Base-by-base conservation (phyloP, 2,888 invertebrate genomes). In the Hedya salicella region DNA sequence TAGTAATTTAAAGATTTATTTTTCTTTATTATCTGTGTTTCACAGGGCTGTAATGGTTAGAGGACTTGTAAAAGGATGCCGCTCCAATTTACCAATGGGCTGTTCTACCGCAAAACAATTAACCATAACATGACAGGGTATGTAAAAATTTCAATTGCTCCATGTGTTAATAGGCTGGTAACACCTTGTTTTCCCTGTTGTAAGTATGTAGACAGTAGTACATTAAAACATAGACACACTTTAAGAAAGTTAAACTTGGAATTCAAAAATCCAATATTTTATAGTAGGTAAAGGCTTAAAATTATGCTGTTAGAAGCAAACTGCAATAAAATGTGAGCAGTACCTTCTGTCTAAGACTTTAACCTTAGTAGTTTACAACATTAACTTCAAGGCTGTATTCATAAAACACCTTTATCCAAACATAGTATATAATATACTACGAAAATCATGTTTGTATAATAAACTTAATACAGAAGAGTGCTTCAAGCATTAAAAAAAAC, bases 361-460 rank as follows among this genome's bases (percentile, higher is more conserved):
- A 64, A 64, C 64, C 64, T 64, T 44, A 44, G 36, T 36, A 48
- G 25, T 30, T 57, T 39, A 44, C 44, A 19, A 42, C 36, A 36
- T 44, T 44, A 36, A 54, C 30, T 44, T 44, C 50, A 64, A 64
- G 57, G 57, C 44, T 64, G 21, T 36, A 21, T 50, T 32, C n/a
- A 19, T 42, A n/a, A 25, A 42, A 17, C 11, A 19, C 16, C n/a
- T 52, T 52, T 30, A 62, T 42, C 42, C 14, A 32, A 42, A 50
- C 16, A 5, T 25, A 17, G n/a, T n/a, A 40, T 44, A 16, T 14
- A 42, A 11, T 14, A 52, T 3, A 11, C 8, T 19, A 40, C 1
- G 1, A 14, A 19, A 42, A 42, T 14, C 5, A 42, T 44, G 8
- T 57, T 56, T 32, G 32, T 30, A n/a, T 32, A 30, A 16, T 9